Conservation (phyloP, 2,888 invertebrate genomes). For the Oxyteleia sp. region DNA sequence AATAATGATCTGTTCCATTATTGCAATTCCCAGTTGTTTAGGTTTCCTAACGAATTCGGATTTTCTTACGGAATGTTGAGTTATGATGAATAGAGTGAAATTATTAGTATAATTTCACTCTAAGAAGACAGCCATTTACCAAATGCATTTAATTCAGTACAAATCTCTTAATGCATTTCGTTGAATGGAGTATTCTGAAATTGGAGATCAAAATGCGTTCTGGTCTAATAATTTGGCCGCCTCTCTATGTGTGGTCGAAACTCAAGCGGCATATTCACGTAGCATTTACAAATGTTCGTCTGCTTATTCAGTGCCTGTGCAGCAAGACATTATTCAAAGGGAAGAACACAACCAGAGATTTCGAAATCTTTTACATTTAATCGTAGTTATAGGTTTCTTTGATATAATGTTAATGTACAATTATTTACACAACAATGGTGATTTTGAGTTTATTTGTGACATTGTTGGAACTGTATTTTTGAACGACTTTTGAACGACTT, state of each 20-base stretch:
- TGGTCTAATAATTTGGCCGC: constrained; percentile 57
- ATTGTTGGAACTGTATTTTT: no score
- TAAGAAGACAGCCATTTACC: constrained; percentile 40
- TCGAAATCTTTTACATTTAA: constrained; percentile 1
- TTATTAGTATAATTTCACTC: constrained; percentile 1
- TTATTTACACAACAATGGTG: no score
- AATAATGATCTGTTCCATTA: constrained; percentile 1
- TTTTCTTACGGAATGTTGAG: background rate
- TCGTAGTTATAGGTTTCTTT: constrained; percentile 33
- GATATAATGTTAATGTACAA: constrained; percentile 21
- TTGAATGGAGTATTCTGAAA: constrained; percentile 18
- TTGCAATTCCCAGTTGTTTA: constrained; percentile 3
- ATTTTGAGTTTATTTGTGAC: no score
- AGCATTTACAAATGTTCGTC: constrained; percentile 51
- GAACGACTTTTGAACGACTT: no score
- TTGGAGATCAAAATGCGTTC: constrained; percentile 52
- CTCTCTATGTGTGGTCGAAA: constrained; percentile 45
- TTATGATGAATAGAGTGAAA: background rate
- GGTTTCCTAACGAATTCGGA: background rate
- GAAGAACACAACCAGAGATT: constrained; percentile 15
- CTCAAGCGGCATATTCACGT: constrained; percentile 72
- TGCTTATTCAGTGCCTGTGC: constrained; percentile 64
- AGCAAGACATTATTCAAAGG: constrained; percentile 46
- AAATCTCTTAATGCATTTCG: background rate
- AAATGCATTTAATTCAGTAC: constrained; percentile 33